Percentiles rank a stretch among this genome's conserved stretches.
Conservation (phyloP, 2,113 vertebrate species). For the Dipodomys merriami region DNA sequence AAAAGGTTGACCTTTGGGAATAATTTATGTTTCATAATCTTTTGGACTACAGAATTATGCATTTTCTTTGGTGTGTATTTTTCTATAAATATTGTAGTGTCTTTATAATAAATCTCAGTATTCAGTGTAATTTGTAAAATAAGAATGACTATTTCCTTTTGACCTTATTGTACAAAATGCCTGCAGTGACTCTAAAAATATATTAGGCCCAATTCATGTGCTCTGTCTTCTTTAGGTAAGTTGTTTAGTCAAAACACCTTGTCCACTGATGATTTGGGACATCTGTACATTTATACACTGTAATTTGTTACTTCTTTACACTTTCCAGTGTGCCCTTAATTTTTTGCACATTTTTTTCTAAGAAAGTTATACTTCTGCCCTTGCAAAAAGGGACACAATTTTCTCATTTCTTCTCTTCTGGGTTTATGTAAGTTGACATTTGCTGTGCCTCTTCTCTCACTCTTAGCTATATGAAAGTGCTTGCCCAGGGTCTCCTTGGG, state of each 20-base stretch:
- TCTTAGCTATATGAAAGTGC: conserved; percentile 84
- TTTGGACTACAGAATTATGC: conserved; percentile 55
- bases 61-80: conserved; percentile 63
- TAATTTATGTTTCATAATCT: conserved; percentile 67
- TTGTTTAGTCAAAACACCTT: conserved; percentile 8
- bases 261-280: background rate
- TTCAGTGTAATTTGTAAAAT: conserved; percentile 65
- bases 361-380: conserved; percentile 79
- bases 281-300: conserved; percentile 29
- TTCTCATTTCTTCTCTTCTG: conserved; percentile 83
- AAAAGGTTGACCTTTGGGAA: conserved; percentile 63
- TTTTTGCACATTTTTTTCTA: conserved; percentile 48
- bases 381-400: conserved; percentile 83
- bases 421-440: conserved; percentile 87
- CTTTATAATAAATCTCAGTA: conserved; percentile 60
- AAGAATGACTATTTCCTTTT: conserved; percentile 48
- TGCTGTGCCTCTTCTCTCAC: conserved; percentile 83
- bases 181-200: background rate
- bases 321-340: conserved; percentile 44
- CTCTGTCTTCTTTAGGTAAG: background rate
- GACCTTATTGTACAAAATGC: conserved; percentile 39
- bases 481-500: conserved; percentile 85
- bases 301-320: background rate
- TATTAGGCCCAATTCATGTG: background rate
- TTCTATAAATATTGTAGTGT: conserved; percentile 53